phyloP scores from a whole-genome alignment of 2,113 vertebrate genomes.

The Actenoides hombroni region DNA sequence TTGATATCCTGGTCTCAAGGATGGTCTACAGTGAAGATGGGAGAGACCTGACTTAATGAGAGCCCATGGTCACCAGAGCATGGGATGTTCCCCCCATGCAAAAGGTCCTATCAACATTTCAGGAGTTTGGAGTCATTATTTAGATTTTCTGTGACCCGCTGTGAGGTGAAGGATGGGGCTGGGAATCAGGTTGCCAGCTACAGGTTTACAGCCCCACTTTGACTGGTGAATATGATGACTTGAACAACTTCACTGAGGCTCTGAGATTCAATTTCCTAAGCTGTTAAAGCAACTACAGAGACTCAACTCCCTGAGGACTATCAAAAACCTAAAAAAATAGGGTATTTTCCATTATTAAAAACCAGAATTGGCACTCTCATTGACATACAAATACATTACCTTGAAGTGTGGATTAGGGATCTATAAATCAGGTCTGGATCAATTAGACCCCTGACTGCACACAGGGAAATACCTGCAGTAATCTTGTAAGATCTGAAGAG shows the following conservation, averaged over 20 bases:
- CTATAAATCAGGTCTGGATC: background rate
- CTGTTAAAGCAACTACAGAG: background rate
- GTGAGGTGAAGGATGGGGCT: background rate
- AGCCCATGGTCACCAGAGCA: background rate
- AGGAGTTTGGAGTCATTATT: background rate
- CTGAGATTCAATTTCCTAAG: background rate
- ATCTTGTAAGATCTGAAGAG: background rate
- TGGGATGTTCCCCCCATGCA: fast-evolving
- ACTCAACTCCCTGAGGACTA: background rate
- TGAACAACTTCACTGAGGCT: background rate
- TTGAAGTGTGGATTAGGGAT: background rate
- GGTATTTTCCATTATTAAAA: background rate
- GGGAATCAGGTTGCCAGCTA: background rate
- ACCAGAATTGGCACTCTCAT: background rate
- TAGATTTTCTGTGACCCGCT: background rate
- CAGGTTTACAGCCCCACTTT: background rate
- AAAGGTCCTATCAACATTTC: fast-evolving
- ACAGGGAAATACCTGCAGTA: background rate
- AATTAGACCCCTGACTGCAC: background rate
- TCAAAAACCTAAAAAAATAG: background rate
- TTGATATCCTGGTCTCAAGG: background rate
- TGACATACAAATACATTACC: background rate
- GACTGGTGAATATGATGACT: background rate
- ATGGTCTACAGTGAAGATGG: background rate
- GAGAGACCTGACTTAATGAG: background rate